Evolutionary conservation across 2,113 vertebrate species (phyloP), one percentile per base, ranked within the genome.

Genomic region (Zosterops lateralis): DNA sequence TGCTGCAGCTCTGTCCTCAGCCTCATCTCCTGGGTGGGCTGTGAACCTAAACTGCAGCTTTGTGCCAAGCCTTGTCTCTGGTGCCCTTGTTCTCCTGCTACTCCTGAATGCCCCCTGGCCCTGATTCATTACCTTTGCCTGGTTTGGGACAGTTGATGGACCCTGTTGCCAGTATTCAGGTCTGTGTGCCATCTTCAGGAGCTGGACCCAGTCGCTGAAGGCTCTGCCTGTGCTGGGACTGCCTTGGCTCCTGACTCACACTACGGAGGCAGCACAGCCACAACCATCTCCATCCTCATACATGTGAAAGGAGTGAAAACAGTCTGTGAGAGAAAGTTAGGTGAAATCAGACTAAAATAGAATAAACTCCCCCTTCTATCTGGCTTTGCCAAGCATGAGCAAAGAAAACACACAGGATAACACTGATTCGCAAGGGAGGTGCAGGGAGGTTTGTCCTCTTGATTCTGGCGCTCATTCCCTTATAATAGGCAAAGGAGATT

Each of bases 181-280:
- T 51, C 61, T 78, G 32, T 2, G 8, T 58, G 66, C n/a, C 47
- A 3, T 10, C 11, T 48, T 44, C n/a, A 58, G 82, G 70, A 56
- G 16, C 36, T 21, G 57, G 20, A 64, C 18, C 14, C 53, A 9
- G 32, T 13, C 2, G 0, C 20, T 12, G 58, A 78, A 44, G 40
- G 74, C 61, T 24, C 22, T 73, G 65, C 17, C 68, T 54, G 6
- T 66, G 38, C 34, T 84, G 34, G 32, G 10, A 42, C 34, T 84
- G 47, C 34, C 25, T 58, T 1, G 0, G 42, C 38, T 62, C 75
- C 36, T 70, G 17, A 15, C 36, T 42, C 48, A 22, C 22, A 54
- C 29, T n/a, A 17, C 0, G 1, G 7, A 54, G 8, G 31, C 51
- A 65, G 28, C 3, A 2, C 0, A 3, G 42, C 50, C 51, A 34